phyloP scores from a whole-genome alignment of 2,888 invertebrate genomes.

The Steinernema scapterisci region DNA sequence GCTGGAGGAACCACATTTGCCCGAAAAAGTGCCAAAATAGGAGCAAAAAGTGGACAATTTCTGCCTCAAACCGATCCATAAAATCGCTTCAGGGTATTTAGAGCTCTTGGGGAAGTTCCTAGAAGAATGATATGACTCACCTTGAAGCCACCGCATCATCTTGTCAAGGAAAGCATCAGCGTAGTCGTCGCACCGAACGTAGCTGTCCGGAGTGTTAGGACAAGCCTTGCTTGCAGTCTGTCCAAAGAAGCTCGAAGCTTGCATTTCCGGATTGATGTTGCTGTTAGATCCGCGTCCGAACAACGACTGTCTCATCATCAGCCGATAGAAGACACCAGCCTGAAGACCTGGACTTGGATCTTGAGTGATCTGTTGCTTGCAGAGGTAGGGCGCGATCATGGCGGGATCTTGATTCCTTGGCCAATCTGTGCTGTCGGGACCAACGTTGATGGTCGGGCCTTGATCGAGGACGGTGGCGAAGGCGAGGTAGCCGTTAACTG shows the following conservation, averaged over 20 bases:
- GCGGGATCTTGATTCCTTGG: constrained; percentile 65
- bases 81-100: too few species aligned
- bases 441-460: constrained; percentile 67
- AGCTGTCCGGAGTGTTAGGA: constrained; percentile 58
- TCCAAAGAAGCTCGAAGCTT: constrained; percentile 59
- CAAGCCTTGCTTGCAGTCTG: constrained; percentile 57
- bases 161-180: constrained; percentile 63
- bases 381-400: constrained; percentile 67
- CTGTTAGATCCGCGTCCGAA: constrained; percentile 60
- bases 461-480: constrained; percentile 67
- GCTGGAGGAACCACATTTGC: too few species aligned
- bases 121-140: constrained; percentile 29
- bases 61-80: too few species aligned
- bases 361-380: constrained; percentile 65
- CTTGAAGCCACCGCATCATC: constrained; percentile 59
- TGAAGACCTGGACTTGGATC: constrained; percentile 57
- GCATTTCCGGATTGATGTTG: constrained; percentile 56
- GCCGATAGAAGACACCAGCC: constrained; percentile 64
- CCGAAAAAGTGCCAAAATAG: too few species aligned
- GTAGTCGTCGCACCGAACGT: constrained; percentile 62
- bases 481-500: constrained; percentile 65
- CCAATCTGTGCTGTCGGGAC: constrained; percentile 66
- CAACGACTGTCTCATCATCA: constrained; percentile 63
- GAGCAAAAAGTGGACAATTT: too few species aligned
- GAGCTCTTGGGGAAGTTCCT: too few species aligned